Evolutionary conservation across 2,888 invertebrate species (phyloP), one percentile per base, ranked within the genome.

Genomic region (Amphiduros pacificus): DNA sequence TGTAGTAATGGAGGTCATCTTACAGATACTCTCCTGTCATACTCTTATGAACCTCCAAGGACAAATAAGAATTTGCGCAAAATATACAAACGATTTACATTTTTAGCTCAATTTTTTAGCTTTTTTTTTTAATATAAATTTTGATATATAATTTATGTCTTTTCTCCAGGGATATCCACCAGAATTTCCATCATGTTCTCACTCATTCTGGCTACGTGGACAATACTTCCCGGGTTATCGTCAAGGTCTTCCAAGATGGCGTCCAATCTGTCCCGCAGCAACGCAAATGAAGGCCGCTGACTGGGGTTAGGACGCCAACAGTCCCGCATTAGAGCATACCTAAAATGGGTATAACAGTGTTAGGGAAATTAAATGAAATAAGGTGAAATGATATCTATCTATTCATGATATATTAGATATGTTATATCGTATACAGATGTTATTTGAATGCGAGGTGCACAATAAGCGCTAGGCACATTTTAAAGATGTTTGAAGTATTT

Each of bases 291-390:
- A 17, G 61, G 61, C 17, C 64, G 41, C 29, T 48, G 52, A 11
- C 56, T 29, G 14, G 64, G 41, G 6, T 9, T n/a, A 9, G 48
- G 52, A n/a, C 49, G 24, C 64, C 64, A 63, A 28, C 64, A 63
- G 32, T 63, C 61, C 29, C 49, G n/a, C 64, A 63, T 63, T 3
- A 63, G 28, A 5, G 31, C 52, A 26, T 63, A 63, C 50, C 63
- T 63, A 36, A 3, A 60, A 31, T 5, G n/a, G n/a, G 20, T 28
- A 28, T 9, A 53, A 20, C 27, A 9, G 28, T 11, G 11, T 28
- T 6, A 51, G 27, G 6, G 14, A 17, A 22, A 51, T 51, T 17
- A n/a, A n/a, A n/a, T n/a, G n/a, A n/a, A n/a, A n/a, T n/a, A n/a
- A n/a, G n/a, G n/a, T n/a, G n/a, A n/a, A n/a, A n/a, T n/a, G n/a